Evolutionary conservation across 2,888 invertebrate species (phyloP).

Genomic region (Dysmachus trigonus): DNA sequence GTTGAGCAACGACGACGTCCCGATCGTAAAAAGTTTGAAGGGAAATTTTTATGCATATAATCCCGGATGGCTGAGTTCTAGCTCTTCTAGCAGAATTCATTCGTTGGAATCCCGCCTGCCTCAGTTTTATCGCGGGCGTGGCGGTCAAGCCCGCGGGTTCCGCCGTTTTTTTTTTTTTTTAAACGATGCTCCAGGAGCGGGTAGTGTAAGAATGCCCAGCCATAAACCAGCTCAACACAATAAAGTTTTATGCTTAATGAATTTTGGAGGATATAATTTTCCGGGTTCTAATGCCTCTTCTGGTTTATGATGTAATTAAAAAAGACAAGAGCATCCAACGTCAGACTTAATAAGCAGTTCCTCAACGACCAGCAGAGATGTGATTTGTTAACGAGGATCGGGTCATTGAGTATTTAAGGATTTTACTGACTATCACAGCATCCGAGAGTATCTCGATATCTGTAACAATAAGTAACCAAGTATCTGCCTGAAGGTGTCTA

Average conservation of each 20-base stretch:
- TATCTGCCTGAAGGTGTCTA: not conserved
- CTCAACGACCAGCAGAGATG: not conserved
- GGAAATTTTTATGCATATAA: not conserved
- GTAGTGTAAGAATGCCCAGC: not conserved
- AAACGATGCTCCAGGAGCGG: not conserved
- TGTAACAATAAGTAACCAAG: no score
- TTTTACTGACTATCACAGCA: no score
- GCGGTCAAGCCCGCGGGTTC: not conserved
- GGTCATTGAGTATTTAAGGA: not conserved
- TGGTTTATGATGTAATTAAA: not conserved
- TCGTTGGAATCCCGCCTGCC: not conserved
- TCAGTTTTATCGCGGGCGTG: not conserved
- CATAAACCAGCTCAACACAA: not conserved
- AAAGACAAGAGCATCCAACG: not conserved
- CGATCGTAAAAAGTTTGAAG: not conserved
- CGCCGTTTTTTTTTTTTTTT: not conserved
- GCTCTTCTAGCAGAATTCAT: not conserved
- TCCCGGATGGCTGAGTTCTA: not conserved
- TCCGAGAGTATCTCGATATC: no score
- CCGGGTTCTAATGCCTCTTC: not conserved
- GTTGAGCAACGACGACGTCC: no score
- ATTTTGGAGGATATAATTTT: not conserved
- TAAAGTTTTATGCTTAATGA: not conserved
- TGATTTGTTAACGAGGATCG: not conserved
- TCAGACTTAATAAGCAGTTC: not conserved